A percentile compares a stretch with the other conserved stretches of the same genome.
Conservation (phyloP, 2,113 vertebrate species). For the Phylloscopus whistleri region DNA sequence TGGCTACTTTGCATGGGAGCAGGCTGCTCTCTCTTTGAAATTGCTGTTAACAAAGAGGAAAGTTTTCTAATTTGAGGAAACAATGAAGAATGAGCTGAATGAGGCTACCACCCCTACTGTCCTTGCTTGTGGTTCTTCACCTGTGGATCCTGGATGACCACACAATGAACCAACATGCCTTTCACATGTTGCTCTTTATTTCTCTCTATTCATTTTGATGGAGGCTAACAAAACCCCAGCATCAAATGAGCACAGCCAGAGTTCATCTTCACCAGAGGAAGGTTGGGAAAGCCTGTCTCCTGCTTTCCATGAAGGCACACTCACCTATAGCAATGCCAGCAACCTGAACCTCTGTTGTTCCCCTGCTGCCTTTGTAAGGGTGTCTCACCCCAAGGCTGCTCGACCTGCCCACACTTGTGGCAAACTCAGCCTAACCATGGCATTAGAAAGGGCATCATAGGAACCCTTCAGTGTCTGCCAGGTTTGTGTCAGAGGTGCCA, state of each 20-base stretch:
- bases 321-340: not conserved
- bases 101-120: not conserved
- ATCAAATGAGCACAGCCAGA: not conserved
- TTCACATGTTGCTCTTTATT: not conserved
- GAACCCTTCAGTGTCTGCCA: not conserved
- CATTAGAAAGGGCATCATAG: not conserved
- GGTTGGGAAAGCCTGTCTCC: not conserved
- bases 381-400: not conserved
- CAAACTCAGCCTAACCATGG: not conserved
- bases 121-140: not conserved
- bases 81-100: not conserved
- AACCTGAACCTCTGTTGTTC: not conserved
- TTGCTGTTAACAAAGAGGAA: not conserved
- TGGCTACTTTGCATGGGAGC: not conserved
- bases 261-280: not conserved
- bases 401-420: not conserved
- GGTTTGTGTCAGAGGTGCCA: not conserved
- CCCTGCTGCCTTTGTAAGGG: not conserved
- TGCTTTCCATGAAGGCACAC: not conserved
- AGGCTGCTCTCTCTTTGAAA: not conserved
- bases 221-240: not conserved
- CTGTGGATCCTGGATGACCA: not conserved
- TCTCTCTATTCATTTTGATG: not conserved
- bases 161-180: fast-evolving
- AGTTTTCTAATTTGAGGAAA: not conserved